Base-by-base conservation (phyloP, 2,888 invertebrate genomes). In the Meloe dianella region DNA sequence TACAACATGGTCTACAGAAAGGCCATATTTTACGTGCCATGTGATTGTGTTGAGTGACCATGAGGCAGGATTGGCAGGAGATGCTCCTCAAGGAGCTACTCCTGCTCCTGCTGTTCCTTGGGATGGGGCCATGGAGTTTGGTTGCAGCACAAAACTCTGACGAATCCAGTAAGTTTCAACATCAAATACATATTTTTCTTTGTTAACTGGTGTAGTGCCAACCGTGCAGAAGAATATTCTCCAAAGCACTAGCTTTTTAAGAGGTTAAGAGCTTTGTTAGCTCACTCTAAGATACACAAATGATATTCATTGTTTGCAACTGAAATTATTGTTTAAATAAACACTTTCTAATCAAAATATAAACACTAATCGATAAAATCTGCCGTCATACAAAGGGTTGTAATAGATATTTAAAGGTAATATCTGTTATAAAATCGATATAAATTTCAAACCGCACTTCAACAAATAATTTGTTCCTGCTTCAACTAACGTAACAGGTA, bases 31-130 rank as follows among this genome's bases (percentile, higher is more conserved):
- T 63, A 61, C 67, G 71, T 69, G 71, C 74, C 70, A 80, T 80
- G 79, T 79, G 79, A 80, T 69, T 71, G 77, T 74, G 75, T 74
- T 69, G 77, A 80, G 79, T 80, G 80, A 81, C 78, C 74, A 81
- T 80, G 80, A 76, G 73, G 78, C 77, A 76, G 79, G 80, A 78
- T 73, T 76, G 78, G 80, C 80, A 75, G 78, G 77, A 77, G 78
- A 77, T 77, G 75, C 77, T 79, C 75, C 75, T 73, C 67, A 65
- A 73, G 79, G 76, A 78, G 79, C 76, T 74, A 77, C 78, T 81
- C 77, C 77, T 80, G 78, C 79, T 78, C 73, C 75, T 78, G 76
- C 76, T 78, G 72, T 71, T 76, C 74, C 71, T 77, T 65, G 74
- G 76, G 71, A 69, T 70, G 71, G 71, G 73, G 60, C 72, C 71